Percentiles rank a stretch among this genome's conserved stretches.
These are phyloP conservation scores for Archips crataeganus DNA, from an alignment of 2,888 invertebrate species.

Conservation along the genomic window DNA sequence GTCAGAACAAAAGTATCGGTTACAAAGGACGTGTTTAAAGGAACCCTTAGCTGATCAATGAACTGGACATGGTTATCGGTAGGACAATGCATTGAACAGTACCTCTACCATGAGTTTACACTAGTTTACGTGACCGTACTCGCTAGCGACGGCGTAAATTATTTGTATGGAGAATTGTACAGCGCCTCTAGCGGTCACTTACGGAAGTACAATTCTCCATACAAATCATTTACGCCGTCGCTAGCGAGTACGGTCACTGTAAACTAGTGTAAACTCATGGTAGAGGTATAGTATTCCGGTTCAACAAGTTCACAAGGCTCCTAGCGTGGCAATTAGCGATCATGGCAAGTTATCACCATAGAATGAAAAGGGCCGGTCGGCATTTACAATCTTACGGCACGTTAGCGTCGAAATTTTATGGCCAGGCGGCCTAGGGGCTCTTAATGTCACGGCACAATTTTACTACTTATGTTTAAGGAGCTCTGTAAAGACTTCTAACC, in stretches of 20 bases:
- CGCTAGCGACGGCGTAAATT: too few relatives aligned
- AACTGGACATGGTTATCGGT: slow-evolving; percentile 20
- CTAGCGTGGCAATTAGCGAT: slow-evolving; percentile 25
- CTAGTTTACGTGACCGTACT: too few relatives aligned
- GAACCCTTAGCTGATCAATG: slow-evolving; percentile 29
- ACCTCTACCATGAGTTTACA: too few relatives aligned
- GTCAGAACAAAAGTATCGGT: not conserved
- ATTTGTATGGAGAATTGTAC: too few relatives aligned
- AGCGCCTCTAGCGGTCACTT: too few relatives aligned
- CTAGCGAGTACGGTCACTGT: too few relatives aligned
- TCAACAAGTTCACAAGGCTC: slow-evolving; percentile 14
- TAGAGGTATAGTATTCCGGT: too few relatives aligned
- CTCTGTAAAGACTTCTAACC: not conserved
- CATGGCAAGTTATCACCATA: slow-evolving; percentile 1
- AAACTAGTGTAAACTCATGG: too few relatives aligned
- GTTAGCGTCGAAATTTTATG: slow-evolving; percentile 6
- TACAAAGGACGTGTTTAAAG: slow-evolving; percentile 5
- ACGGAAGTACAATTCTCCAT: too few relatives aligned
- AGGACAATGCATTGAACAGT: slow-evolving; percentile 33
- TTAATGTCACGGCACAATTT: slow-evolving; percentile 18
- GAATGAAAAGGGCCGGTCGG: slow-evolving; percentile 20
- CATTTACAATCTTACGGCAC: slow-evolving; percentile 23
- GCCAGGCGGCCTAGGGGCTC: slow-evolving; percentile 8
- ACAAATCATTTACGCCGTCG: too few relatives aligned
- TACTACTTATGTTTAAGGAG: not conserved